Conservation (phyloP, 1,140 invertebrate genomes). For the Ceratina calcarata region DNA sequence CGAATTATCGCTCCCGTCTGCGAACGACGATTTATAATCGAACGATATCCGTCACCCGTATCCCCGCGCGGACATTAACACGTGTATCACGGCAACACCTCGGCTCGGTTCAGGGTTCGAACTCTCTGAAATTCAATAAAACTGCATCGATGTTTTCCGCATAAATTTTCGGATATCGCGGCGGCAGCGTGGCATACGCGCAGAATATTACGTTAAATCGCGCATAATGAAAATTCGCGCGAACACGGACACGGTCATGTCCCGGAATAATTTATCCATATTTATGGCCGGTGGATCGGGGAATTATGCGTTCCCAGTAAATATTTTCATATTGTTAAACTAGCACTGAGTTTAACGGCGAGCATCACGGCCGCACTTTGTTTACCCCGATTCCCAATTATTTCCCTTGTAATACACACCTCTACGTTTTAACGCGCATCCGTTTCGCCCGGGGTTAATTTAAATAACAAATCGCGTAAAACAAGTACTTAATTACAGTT, state of each 20-base stretch:
- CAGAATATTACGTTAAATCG: constrained; percentile 17
- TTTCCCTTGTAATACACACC: not conserved
- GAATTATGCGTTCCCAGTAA: constrained; percentile 7
- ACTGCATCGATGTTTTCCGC: not conserved
- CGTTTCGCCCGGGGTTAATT: not conserved
- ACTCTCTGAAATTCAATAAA: constrained; percentile 23
- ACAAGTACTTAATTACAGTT: too few relatives aligned
- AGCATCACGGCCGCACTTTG: not conserved
- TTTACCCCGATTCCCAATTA: not conserved
- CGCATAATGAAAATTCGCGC: constrained; percentile 6
- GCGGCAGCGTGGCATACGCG: too few relatives aligned
- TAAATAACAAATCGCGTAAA: not conserved
- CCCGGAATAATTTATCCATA: constrained; percentile 4
- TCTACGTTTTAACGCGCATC: not conserved
- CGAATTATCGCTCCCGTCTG: not conserved
- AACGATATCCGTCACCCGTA: constrained; percentile 24
- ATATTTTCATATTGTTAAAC: constrained; percentile 24
- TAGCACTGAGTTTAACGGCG: not conserved
- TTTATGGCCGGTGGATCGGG: not conserved
- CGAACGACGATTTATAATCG: constrained; percentile 32
- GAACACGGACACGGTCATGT: not conserved
- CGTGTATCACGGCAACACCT: constrained; percentile 2
- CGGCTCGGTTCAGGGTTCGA: too few relatives aligned
- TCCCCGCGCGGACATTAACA: not conserved
- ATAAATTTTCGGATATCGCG: not conserved